Evolutionary conservation across 2,888 invertebrate genomes (phyloP), one percentile per base, ranked within the genome.

Genomic region (Pseudeuparius sepicola): DNA sequence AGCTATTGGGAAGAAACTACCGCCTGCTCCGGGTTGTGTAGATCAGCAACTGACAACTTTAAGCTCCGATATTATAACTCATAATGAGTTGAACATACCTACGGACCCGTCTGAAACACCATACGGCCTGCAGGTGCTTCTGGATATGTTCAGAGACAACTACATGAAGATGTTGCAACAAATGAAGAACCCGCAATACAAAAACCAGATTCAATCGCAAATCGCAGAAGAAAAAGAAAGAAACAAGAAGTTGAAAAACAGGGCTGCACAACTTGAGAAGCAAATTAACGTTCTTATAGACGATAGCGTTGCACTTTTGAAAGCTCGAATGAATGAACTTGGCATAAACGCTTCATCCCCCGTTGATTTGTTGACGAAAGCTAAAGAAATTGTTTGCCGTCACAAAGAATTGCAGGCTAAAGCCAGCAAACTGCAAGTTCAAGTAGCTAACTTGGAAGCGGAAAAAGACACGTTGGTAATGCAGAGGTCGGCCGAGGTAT

Each of bases 331-430:
- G 80, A 82, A 79, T 50, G 93, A 94, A 65, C 68, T 96, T 47
- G 89, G 87, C 41, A 89, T 93, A 42, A 83, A 84, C 61, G 86
- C 86, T 11, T 80, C 75, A 35, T 85, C 85, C 40, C 86, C 88
- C 1, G 83, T 83, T 35, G 88, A 89, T 61, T 66, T 89, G 37
- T 67, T 88, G 37, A 78, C 84, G 4, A 85, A 86, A 62, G 87
- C 88, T 33, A 88, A 87, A 58, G 87, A 90, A 65, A 94, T 94
- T 50, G 92, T 94, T 16, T 77, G 87, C 36, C 70, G 87, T 15
- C 93, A 94, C 60, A 92, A 90, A 60, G 90, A 93, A 56, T 65
- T 93, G 37, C 92, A 93, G 63, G 80, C 82, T 41, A 83, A 88
- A 63, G 88, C 86, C 2, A 81, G 81, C 55, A 82, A 82, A 57